Conservation (phyloP, 2,113 vertebrate species). For the Rhabdornis inornatus region DNA sequence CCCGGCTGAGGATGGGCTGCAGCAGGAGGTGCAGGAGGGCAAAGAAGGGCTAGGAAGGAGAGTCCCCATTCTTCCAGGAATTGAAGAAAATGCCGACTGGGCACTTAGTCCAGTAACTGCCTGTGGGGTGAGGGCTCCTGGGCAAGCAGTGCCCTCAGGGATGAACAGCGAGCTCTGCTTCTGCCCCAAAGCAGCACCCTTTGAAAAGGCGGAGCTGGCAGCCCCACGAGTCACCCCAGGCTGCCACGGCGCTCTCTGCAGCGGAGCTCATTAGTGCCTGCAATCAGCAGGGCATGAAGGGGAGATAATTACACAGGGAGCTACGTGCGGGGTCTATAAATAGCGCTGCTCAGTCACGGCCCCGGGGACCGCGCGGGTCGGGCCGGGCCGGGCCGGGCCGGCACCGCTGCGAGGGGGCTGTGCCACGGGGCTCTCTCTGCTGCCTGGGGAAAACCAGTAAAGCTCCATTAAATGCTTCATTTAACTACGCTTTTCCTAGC, state of each 20-base stretch:
- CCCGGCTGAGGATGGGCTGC: not conserved
- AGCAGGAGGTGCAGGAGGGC: not conserved
- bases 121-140: not conserved
- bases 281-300: slow-evolving; percentile 20
- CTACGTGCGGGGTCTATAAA: not conserved
- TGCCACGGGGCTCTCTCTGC: accelerated
- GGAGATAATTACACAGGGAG: not conserved
- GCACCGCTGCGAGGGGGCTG: not conserved
- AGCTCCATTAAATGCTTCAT: not conserved
- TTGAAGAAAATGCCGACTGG: accelerated
- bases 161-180: not conserved
- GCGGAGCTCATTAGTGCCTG: slow-evolving; percentile 37
- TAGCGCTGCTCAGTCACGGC: not conserved
- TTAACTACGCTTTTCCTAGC: not conserved
- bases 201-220: not conserved
- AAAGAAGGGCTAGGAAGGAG: not conserved
- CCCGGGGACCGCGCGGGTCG: not conserved
- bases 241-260: not conserved
- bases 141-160: not conserved
- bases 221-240: not conserved
- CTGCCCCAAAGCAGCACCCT: not conserved
- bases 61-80: not conserved
- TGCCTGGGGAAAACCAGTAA: not conserved
- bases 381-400: not conserved
- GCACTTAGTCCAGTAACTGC: accelerated